phyloP scores from a whole-genome alignment of 1,140 invertebrate species.

The Druon quercuslanigerum region DNA sequence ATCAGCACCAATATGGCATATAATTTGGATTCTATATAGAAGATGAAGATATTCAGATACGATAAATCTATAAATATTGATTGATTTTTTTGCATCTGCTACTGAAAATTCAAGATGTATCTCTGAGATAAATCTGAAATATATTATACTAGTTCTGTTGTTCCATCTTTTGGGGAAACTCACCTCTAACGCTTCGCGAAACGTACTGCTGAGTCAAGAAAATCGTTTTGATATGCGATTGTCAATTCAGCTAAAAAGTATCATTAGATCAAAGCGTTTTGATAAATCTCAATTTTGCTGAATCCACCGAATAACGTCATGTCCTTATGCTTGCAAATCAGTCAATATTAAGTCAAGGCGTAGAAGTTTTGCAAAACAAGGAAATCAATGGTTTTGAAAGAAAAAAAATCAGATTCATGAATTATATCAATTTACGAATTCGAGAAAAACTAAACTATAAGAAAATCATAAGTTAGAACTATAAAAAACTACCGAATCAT shows the following conservation, averaged over 20 bases:
- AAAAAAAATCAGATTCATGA: too few relatives aligned
- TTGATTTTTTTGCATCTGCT: neutral
- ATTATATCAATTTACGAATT: too few relatives aligned
- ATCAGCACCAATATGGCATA: too few relatives aligned
- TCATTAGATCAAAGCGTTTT: slow-evolving; percentile 1
- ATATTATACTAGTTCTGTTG: slow-evolving; percentile 24
- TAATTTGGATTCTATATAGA: neutral
- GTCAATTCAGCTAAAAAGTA: slow-evolving; percentile 27
- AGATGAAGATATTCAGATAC: too few relatives aligned
- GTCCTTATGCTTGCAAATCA: too few relatives aligned
- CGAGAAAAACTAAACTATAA: too few relatives aligned
- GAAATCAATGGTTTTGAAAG: too few relatives aligned
- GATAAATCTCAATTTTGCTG: neutral
- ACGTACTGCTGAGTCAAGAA: slow-evolving; percentile 26
- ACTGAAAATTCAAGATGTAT: slow-evolving; percentile 5
- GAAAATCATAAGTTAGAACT: too few relatives aligned
- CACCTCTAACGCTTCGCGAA: neutral
- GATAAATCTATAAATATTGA: too few relatives aligned
- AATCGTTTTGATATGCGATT: slow-evolving; percentile 18
- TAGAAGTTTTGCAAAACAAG: too few relatives aligned
- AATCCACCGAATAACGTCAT: neutral
- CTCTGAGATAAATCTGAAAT: slow-evolving; percentile 13
- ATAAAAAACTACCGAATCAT: too few relatives aligned
- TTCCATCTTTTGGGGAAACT: slow-evolving; percentile 26
- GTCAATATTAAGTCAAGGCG: too few relatives aligned